Base-by-base conservation (phyloP, 1,140 invertebrate genomes). In the Saccostrea echinata region DNA sequence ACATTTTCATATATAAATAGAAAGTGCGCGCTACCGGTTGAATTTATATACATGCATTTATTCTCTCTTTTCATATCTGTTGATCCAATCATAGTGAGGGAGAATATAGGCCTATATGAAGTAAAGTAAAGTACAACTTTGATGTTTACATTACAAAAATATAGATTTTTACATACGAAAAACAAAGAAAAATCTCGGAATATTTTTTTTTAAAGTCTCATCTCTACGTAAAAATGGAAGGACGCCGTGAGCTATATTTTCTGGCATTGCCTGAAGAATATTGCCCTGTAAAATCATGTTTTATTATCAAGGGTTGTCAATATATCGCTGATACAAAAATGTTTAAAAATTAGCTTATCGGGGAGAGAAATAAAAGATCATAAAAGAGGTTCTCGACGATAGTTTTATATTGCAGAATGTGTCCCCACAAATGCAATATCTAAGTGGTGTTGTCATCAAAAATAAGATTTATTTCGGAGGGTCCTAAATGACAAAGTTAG, bases 391-490 rank as follows among this genome's bases (percentile, higher is more conserved):
- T 27, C 27, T 12, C 33, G 13, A 35, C 13, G 68, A 30, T 9
- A 30, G 24, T 33, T 76, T 68, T 30, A 16, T 16, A 76, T 76
- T 30, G 68, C 24, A 33, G 30, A 76, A 76, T 30, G 68, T 76
- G 68, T 76, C 68, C 18, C 27, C 30, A 13, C 68, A 76, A 76
- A 76, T 76, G 68, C 68, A 76, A 76, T 76, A 76, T 76, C 30
- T 76, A 76, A 76, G 68, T 76, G 68, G 68, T 76, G 27, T 76
- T 76, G 68, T 76, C 68, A 76, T 76, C 68, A 76, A 33, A 35
- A 76, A 76, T 76, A 76, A 76, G 68, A 76, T 76, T 76, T 76
- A 76, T 76, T 76, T 76, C 68, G 27, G 68, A 76, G 30, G 12
- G 27, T 76, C 68, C 27, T 76, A 76, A 76, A 76, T 76, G 68